These are phyloP conservation scores for Troides aeacus DNA, from an alignment of 2,888 invertebrate species.

Conservation along the genomic window DNA sequence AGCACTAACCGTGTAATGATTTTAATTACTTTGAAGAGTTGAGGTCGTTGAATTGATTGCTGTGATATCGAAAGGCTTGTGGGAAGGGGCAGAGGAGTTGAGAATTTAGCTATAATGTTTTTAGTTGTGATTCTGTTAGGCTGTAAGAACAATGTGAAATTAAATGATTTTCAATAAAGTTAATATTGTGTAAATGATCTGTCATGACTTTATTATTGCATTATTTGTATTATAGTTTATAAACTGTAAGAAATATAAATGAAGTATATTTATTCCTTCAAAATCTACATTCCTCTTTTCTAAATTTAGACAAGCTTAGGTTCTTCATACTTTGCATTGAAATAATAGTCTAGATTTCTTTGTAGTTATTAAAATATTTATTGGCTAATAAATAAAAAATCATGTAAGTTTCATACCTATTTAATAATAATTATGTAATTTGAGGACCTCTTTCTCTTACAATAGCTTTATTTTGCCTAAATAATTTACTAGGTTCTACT, in stretches of 20 bases:
- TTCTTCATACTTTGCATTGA: too few relatives aligned
- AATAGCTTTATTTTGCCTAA: slow-evolving; percentile 65
- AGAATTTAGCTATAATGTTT: slow-evolving; percentile 10
- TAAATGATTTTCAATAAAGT: slow-evolving; percentile 23
- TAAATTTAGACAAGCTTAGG: too few relatives aligned
- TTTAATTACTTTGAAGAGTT: slow-evolving; percentile 2
- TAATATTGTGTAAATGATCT: slow-evolving; percentile 8
- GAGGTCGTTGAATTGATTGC: slow-evolving; percentile 20
- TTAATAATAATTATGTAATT: slow-evolving; percentile 59
- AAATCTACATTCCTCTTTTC: too few relatives aligned
- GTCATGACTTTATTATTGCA: not conserved
- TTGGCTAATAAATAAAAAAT: not conserved
- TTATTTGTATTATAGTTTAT: too few relatives aligned
- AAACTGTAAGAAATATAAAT: too few relatives aligned
- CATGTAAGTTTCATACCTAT: not conserved
- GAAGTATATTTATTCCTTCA: too few relatives aligned
- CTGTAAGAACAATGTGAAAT: slow-evolving; percentile 13
- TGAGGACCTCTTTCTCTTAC: slow-evolving; percentile 78
- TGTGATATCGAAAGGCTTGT: slow-evolving; percentile 24
- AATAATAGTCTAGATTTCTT: not conserved
- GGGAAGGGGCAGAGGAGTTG: not conserved
- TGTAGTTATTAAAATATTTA: not conserved
- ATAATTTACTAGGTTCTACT: slow-evolving; percentile 67
- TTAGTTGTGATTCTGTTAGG: slow-evolving; percentile 21
- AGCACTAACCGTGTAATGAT: not conserved